Evolutionary conservation across 2,888 invertebrate species (phyloP).

Genomic region (Aelia acuminata): DNA sequence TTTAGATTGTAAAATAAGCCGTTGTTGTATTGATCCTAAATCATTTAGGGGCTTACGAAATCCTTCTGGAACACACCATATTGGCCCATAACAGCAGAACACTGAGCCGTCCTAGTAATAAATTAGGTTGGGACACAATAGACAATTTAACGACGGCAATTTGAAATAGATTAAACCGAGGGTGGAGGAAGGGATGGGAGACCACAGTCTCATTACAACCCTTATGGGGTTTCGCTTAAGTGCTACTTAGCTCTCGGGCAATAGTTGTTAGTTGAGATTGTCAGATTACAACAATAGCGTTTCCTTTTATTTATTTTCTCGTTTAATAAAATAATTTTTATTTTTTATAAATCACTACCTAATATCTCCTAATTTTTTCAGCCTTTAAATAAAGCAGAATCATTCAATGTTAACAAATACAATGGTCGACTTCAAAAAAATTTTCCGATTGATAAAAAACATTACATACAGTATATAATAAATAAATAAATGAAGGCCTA

Average conservation of each 20-base stretch:
- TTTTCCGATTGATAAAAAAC: too few species aligned
- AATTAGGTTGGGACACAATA: neutral
- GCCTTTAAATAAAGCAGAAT: too few species aligned
- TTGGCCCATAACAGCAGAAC: neutral
- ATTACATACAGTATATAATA: too few species aligned
- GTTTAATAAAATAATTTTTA: too few species aligned
- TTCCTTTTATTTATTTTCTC: too few species aligned
- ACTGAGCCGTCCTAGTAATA: neutral
- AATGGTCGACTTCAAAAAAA: too few species aligned
- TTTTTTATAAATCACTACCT: too few species aligned
- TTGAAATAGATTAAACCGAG: neutral
- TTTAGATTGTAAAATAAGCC: too few species aligned
- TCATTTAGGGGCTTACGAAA: neutral
- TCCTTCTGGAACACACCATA: neutral
- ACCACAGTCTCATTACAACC: neutral
- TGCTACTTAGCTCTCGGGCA: neutral
- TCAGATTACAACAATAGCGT: neutral
- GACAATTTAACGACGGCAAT: constrained; percentile 2
- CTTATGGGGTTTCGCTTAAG: neutral
- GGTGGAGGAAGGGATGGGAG: neutral
- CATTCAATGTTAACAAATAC: too few species aligned
- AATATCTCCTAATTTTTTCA: too few species aligned
- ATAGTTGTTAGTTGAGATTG: neutral
- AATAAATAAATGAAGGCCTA: too few species aligned
- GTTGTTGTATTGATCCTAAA: too few species aligned